phyloP scores from a whole-genome alignment of 2,113 vertebrate species.

The Pantherophis guttatus region DNA sequence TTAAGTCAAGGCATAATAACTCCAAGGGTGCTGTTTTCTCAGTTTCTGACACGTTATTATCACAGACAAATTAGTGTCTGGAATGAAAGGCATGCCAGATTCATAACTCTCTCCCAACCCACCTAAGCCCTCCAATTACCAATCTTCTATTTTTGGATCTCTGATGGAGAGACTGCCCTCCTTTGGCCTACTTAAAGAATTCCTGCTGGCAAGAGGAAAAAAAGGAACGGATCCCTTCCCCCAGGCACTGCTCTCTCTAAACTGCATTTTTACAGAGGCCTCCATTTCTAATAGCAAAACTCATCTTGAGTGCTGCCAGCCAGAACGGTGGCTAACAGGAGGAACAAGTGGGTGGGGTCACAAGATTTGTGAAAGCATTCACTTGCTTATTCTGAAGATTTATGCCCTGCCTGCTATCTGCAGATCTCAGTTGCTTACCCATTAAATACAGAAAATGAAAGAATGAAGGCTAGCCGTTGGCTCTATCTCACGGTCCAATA shows the following conservation, averaged over 20 bases:
- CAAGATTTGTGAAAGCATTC: not conserved
- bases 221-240: not conserved
- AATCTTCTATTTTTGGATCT: not conserved
- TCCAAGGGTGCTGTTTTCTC: not conserved
- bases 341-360: not conserved
- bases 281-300: not conserved
- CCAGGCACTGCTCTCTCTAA: not conserved
- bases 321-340: not conserved
- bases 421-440: not conserved
- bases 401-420: not conserved
- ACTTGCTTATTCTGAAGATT: not conserved
- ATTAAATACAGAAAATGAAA: not conserved
- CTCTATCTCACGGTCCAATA: not conserved
- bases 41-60: conserved; percentile 8
- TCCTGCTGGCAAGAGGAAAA: not conserved
- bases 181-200: not conserved
- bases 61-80: conserved; percentile 9
- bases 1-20: not conserved
- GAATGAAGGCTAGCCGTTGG: not conserved
- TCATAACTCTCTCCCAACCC: not conserved
- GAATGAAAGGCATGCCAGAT: not conserved
- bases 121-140: not conserved
- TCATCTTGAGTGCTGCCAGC: not conserved
- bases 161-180: not conserved
- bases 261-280: not conserved